Evolutionary conservation across 2,888 invertebrate genomes (phyloP), one percentile per base, ranked within the genome.

Genomic region (Periphyllus acericola): DNA sequence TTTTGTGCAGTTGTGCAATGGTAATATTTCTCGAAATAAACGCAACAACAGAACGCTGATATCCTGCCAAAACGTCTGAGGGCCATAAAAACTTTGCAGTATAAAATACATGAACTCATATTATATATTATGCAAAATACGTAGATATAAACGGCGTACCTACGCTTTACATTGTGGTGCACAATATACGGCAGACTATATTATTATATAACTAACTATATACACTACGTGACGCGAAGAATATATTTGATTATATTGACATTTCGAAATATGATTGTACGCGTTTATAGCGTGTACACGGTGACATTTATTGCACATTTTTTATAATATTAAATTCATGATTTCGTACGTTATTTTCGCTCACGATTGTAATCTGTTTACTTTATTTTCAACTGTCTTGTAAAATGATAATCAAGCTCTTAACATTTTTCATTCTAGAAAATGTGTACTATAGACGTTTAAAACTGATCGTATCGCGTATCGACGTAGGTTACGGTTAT

Each of bases 51-150:
- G 3, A 21, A 29, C 25, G 71, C 71, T 68, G 81, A 81, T 71
- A 25, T 71, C 25, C 14, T 82, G 82, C 71, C 82, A 82, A 82
- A 71, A 71, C 82, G 40, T 52, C 14, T 17, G 60, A 36, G 66
- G 29, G 40, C 40, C 14, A 81, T 81, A 81, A 81, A 81, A 66
- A 40, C 8, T 40, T 40, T 14, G 25, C 40, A 9, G 14, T 46
- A 75, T 75, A 75, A 75, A 75, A 5, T 5, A 9, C 29, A 11
- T n/a, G n/a, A n/a, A n/a, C n/a, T n/a, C n/a, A n/a, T n/a, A n/a
- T n/a, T n/a, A n/a, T n/a, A n/a, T 32, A 14, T 14, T 71, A 29
- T 29, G 68, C 14, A 14, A 46, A 46, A 46, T 46, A 46, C 11
- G 14, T 46, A 46, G 14, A 46, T 14, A 46, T 14, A 14, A 14